A percentile compares a stretch with the other conserved stretches of the same genome.
Evolutionary conservation across 2,797 vertebrate species (phyloP).

Genomic region (Ateles fusciceps): DNA sequence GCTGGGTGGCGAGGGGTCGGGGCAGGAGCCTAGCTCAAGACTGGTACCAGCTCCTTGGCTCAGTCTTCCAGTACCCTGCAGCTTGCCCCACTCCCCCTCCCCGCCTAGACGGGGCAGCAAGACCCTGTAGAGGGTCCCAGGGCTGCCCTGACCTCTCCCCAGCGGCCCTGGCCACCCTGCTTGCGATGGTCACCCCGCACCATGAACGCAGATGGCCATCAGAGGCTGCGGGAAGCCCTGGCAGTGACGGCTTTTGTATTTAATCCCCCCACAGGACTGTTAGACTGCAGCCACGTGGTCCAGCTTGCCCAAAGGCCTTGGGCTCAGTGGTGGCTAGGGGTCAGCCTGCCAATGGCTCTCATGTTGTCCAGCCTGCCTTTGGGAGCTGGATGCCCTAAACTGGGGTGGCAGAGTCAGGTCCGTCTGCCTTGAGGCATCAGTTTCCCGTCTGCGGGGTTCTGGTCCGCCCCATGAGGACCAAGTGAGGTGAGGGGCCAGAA

Average conservation of each 20-base stretch:
- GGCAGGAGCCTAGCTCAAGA: background rate
- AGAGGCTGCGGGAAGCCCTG: background rate
- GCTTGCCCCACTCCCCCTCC: too few species aligned
- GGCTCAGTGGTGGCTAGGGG: background rate
- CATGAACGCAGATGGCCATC: background rate
- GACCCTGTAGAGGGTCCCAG: background rate
- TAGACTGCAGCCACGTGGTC: rapidly evolving
- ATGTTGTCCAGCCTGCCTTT: background rate
- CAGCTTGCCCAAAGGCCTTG: background rate
- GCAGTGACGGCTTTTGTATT: background rate
- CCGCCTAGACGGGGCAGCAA: background rate
- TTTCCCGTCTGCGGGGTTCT: background rate
- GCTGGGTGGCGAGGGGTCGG: background rate
- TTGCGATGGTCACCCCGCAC: background rate
- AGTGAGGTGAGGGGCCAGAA: background rate
- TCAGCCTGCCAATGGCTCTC: background rate
- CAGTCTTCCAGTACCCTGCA: background rate
- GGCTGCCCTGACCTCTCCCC: background rate
- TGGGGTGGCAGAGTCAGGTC: background rate
- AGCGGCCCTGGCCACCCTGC: background rate
- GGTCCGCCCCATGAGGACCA: rapidly evolving
- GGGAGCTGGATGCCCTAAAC: background rate
- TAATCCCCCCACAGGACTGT: background rate
- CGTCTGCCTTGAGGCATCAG: background rate
- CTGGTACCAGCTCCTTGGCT: background rate